Evolutionary conservation across 1,140 invertebrate genomes (phyloP).

Genomic region (Cyphomyrmex costatus): DNA sequence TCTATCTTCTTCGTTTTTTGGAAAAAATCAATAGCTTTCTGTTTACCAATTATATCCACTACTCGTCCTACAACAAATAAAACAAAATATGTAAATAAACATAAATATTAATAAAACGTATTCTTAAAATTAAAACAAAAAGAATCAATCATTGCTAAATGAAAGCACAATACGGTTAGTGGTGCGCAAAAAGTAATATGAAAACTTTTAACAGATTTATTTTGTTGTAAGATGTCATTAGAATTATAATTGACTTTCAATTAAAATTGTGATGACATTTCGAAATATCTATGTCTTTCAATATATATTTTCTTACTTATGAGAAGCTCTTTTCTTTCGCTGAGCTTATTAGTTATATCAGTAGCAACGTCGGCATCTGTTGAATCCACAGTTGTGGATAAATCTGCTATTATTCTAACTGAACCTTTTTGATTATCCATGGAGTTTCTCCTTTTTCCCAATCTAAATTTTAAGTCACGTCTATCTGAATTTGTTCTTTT

Average conservation of each 20-base stretch:
- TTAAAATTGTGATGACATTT: too few relatives aligned
- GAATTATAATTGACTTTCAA: too few relatives aligned
- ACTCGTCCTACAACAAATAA: constrained; percentile 88
- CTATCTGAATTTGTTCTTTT: constrained; percentile 89
- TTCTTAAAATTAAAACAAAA: too few relatives aligned
- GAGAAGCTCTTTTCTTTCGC: constrained; percentile 91
- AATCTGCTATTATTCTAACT: constrained; percentile 87
- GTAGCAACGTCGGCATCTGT: constrained; percentile 88
- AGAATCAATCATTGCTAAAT: too few relatives aligned
- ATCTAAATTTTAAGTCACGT: constrained; percentile 88
- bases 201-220: too few relatives aligned
- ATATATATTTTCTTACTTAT: constrained; percentile 88
- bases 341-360: constrained; percentile 91
- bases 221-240: too few relatives aligned
- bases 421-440: constrained; percentile 86
- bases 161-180: too few relatives aligned
- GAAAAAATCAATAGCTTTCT: constrained; percentile 92
- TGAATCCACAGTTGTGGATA: constrained; percentile 86
- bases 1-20: constrained; percentile 93
- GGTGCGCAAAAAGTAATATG: too few relatives aligned
- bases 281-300: neutral
- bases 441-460: constrained; percentile 87
- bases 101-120: too few relatives aligned
- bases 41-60: constrained; percentile 91
- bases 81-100: constrained; percentile 56